Percentiles rank a stretch among this genome's conserved stretches.
Conservation (phyloP, 2,888 invertebrate genomes). For the Scaptomyza parva region DNA sequence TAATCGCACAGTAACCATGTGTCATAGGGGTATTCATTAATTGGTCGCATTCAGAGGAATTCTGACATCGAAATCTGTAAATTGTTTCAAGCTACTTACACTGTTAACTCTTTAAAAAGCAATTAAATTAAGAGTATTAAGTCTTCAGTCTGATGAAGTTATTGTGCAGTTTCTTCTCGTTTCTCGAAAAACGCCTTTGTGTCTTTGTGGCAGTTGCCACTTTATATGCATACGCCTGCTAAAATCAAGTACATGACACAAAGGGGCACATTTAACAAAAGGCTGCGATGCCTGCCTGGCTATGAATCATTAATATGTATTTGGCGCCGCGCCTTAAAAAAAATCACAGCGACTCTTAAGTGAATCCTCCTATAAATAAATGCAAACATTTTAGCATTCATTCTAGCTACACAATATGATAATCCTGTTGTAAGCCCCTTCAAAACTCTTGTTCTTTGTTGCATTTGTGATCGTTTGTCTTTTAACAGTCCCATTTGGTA, state of each 20-base stretch:
- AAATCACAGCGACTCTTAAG: neutral
- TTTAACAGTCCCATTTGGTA: neutral
- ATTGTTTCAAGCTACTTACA: neutral
- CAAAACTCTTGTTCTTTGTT: too few relatives aligned
- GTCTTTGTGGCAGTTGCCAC: slow-evolving; percentile 26
- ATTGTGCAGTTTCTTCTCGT: neutral
- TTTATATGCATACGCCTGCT: slow-evolving; percentile 28
- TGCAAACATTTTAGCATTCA: slow-evolving; percentile 28
- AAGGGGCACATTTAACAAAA: slow-evolving; percentile 22
- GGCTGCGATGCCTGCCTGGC: slow-evolving; percentile 20
- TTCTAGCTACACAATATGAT: slow-evolving; percentile 1
- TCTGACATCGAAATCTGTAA: neutral
- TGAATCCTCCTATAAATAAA: slow-evolving; percentile 17
- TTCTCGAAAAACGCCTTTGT: slow-evolving; percentile 18
- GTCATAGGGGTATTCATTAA: slow-evolving; percentile 1
- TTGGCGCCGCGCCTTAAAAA: slow-evolving; percentile 15
- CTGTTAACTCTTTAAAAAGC: neutral
- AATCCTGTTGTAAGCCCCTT: neutral
- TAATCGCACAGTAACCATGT: slow-evolving; percentile 22
- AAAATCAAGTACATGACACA: slow-evolving; percentile 32
- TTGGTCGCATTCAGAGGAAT: neutral
- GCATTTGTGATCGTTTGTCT: slow-evolving; percentile 1
- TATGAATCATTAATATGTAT: slow-evolving; percentile 58
- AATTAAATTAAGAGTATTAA: slow-evolving; percentile 3
- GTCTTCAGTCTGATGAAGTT: slow-evolving; percentile 13